phyloP scores from a whole-genome alignment of 2,797 vertebrate species.

The Crotalus adamanteus region DNA sequence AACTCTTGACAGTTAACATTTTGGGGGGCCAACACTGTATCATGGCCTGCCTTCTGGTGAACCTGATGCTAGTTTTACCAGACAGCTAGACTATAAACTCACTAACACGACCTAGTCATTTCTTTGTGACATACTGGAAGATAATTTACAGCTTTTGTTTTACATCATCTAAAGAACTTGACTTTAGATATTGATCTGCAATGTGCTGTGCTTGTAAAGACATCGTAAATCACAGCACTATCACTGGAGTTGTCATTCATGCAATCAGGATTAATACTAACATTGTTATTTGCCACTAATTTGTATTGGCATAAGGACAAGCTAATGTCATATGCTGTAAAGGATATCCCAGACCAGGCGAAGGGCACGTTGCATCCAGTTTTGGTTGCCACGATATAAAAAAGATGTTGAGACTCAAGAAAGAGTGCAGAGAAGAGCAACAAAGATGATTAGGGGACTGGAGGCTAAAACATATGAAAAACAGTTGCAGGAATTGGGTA shows the following conservation, averaged over 20 bases:
- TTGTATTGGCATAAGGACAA: background rate
- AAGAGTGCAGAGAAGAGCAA: background rate
- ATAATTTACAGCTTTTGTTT: background rate
- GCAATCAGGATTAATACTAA: background rate
- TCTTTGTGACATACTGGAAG: background rate
- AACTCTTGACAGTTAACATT: slow-evolving; percentile 8
- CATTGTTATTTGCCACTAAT: background rate
- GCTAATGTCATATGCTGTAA: background rate
- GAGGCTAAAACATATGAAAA: background rate
- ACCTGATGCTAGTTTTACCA: background rate
- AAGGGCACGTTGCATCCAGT: background rate
- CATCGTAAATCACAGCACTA: background rate
- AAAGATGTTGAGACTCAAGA: background rate
- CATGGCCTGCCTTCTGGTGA: background rate
- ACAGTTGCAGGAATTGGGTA: background rate
- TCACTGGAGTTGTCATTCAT: background rate
- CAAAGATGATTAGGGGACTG: background rate
- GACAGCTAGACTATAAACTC: background rate
- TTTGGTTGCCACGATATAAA: background rate
- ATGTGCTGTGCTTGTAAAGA: too few relatives aligned
- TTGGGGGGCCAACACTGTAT: background rate
- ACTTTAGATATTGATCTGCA: background rate
- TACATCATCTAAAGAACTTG: background rate
- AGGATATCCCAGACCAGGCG: background rate
- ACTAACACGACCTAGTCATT: background rate